phyloP scores from a whole-genome alignment of 2,797 vertebrate species.

The Gambelia wislizenii region DNA sequence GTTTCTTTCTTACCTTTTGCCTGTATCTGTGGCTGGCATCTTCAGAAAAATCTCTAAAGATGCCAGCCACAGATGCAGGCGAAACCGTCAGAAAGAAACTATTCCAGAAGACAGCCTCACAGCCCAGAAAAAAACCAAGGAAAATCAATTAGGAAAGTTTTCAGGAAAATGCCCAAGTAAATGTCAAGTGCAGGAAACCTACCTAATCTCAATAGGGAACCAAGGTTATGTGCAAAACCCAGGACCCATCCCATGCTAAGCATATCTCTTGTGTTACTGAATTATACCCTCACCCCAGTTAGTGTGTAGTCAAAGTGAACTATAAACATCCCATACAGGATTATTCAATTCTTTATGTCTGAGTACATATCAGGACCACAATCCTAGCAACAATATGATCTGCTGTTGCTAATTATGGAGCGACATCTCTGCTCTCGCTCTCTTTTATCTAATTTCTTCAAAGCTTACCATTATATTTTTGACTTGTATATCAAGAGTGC shows the following conservation, averaged over 20 bases:
- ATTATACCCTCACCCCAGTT: background rate
- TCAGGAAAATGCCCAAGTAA: too few relatives aligned
- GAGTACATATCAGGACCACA: background rate
- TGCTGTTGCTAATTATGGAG: background rate
- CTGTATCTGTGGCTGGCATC: too few relatives aligned
- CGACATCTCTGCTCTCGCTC: background rate
- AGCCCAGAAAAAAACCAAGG: too few relatives aligned
- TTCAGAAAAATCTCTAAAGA: too few relatives aligned
- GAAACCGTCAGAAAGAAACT: too few relatives aligned
- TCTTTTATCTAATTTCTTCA: background rate
- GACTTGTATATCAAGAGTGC: background rate
- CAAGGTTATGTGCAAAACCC: background rate
- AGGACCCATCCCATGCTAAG: background rate
- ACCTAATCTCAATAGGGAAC: too few relatives aligned
- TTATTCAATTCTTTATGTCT: background rate
- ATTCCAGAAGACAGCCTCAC: too few relatives aligned
- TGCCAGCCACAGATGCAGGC: too few relatives aligned
- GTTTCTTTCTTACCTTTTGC: too few relatives aligned
- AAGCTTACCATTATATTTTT: background rate
- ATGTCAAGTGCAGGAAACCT: too few relatives aligned
- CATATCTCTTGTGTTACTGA: background rate
- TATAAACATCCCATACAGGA: background rate
- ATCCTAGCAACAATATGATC: background rate
- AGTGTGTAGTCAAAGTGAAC: background rate
- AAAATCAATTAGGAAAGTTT: too few relatives aligned